Evolutionary conservation across 2,113 vertebrate genomes (phyloP).

Genomic region (Antidorcas marsupialis): DNA sequence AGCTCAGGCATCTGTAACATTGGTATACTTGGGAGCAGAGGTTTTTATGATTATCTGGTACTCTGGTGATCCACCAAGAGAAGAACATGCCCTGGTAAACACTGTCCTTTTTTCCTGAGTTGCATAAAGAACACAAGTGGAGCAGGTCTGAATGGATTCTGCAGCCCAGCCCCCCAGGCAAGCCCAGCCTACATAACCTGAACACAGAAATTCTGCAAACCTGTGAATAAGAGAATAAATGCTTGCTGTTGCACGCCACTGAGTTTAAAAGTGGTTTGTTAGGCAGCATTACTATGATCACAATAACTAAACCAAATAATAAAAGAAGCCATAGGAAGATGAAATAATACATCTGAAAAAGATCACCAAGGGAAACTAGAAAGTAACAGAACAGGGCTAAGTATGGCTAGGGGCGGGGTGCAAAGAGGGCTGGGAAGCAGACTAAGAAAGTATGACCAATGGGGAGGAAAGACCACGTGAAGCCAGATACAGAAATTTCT

Average conservation of each 20-base stretch:
- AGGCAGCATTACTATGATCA: not conserved
- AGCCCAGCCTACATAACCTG: not conserved
- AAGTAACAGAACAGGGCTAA: not conserved
- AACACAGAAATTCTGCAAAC: not conserved
- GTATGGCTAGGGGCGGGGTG: accelerated
- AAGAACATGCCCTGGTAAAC: not conserved
- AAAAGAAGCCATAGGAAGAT: not conserved
- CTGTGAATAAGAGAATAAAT: not conserved
- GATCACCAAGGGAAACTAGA: not conserved
- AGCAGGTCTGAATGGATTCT: not conserved
- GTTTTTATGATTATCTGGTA: not conserved
- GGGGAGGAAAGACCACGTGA: not conserved
- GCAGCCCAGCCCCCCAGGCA: not conserved
- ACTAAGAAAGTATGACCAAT: not conserved
- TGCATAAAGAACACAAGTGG: not conserved
- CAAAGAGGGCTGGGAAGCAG: not conserved
- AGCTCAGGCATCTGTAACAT: not conserved
- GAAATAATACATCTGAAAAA: not conserved
- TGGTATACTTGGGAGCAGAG: not conserved
- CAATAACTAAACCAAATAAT: not conserved
- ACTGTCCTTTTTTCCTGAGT: not conserved
- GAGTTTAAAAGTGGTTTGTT: not conserved
- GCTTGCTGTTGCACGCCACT: not conserved
- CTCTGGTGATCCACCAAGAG: not conserved
- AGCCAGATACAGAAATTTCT: not conserved